Conservation (phyloP, 2,113 vertebrate species). For the Calidris pygmaea region DNA sequence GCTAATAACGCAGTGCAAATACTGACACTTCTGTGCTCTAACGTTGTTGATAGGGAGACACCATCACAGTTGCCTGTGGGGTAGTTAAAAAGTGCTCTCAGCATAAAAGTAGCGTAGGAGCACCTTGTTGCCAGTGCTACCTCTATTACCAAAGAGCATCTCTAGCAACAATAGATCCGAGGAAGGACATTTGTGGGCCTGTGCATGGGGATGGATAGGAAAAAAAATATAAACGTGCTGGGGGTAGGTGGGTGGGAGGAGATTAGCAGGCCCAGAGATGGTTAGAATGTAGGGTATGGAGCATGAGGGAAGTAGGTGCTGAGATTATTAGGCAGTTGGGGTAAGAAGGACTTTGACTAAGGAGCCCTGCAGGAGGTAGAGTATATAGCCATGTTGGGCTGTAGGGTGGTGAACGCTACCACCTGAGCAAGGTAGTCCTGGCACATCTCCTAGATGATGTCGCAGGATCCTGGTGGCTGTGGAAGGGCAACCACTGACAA, state of each 20-base stretch:
- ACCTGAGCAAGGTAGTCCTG: background rate
- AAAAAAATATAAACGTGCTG: background rate
- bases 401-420: background rate
- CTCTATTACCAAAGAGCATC: background rate
- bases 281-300: background rate
- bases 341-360: background rate
- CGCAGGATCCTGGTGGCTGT: background rate
- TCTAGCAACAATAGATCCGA: background rate
- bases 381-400: accelerated
- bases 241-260: background rate
- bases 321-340: background rate
- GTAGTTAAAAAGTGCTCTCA: background rate
- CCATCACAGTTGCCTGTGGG: background rate
- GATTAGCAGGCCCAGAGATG: background rate
- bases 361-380: background rate
- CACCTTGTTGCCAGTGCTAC: background rate
- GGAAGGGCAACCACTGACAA: background rate
- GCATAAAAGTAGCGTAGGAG: background rate
- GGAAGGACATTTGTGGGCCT: background rate
- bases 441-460: background rate
- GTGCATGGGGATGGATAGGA: background rate
- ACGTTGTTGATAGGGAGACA: background rate
- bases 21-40: background rate
- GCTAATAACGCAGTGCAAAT: background rate
- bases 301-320: background rate